phyloP scores from a whole-genome alignment of 2,113 vertebrate species.

The Anhinga rufa region DNA sequence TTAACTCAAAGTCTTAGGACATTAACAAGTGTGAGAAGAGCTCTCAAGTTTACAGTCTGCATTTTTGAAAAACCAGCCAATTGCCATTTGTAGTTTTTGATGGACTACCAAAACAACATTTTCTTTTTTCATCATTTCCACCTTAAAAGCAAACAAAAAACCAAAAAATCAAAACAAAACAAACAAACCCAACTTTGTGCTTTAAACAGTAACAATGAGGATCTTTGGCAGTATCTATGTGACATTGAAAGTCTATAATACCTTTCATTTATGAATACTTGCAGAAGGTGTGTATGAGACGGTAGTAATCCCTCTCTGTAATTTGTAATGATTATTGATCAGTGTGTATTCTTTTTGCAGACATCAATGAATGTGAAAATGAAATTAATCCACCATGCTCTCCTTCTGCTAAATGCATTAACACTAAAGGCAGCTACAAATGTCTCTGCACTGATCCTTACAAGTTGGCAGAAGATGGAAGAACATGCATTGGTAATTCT shows the following conservation, averaged over 20 bases:
- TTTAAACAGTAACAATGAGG: not conserved
- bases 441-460: constrained; percentile 61
- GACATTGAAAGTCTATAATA: not conserved
- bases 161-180: too few species aligned
- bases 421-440: constrained; percentile 69
- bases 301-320: not conserved
- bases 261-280: not conserved
- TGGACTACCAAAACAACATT: not conserved
- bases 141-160: not conserved
- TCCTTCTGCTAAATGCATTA: constrained; percentile 63
- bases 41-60: not conserved
- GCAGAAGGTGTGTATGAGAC: not conserved
- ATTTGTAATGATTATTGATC: not conserved
- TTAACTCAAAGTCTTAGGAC: not conserved
- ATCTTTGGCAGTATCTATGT: not conserved
- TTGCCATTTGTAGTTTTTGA: not conserved
- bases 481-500: constrained; percentile 57
- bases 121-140: not conserved
- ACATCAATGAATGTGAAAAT: constrained; percentile 74
- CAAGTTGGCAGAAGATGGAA: constrained; percentile 57
- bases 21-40: not conserved
- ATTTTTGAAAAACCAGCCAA: not conserved
- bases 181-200: not conserved
- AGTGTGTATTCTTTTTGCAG: constrained; percentile 36
- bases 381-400: constrained; percentile 57